A percentile compares a stretch with the other conserved stretches of the same genome.
phyloP scores from a whole-genome alignment of 2,888 invertebrate species.

The Augiades crinisus region DNA sequence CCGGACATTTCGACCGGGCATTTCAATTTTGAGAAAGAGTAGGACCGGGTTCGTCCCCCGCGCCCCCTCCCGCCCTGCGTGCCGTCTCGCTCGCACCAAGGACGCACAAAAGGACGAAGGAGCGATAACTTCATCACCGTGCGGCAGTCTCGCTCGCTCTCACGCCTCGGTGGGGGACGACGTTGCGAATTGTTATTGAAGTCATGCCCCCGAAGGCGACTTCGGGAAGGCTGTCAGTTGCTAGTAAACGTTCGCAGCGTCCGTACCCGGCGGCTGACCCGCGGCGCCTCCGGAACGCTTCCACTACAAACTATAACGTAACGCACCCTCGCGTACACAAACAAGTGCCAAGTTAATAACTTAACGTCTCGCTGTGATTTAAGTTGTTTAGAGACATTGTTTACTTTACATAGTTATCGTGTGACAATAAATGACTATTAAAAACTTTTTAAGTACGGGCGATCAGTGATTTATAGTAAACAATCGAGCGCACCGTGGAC shows the following conservation, averaged over 20 bases:
- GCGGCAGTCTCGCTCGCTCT: conserved; percentile 74
- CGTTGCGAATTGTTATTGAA: conserved; percentile 82
- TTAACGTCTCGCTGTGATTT: conserved; percentile 55
- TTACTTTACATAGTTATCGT: conserved; percentile 31
- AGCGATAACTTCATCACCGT: conserved; percentile 81
- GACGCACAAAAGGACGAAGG: conserved; percentile 82
- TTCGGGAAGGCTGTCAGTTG: conserved; percentile 81
- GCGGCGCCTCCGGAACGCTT: conserved; percentile 56
- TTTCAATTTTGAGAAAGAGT: conserved; percentile 83
- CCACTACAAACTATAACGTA: conserved; percentile 54
- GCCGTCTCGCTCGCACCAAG: conserved; percentile 72
- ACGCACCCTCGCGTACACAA: conserved; percentile 52
- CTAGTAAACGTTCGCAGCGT: conserved; percentile 77
- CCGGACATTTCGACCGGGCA: conserved; percentile 83
- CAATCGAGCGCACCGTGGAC: conserved; percentile 24
- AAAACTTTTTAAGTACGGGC: conserved; percentile 48
- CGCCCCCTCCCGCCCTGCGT: conserved; percentile 48
- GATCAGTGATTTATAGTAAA: conserved; percentile 34
- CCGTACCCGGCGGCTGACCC: conserved; percentile 66
- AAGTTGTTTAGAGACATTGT: conserved; percentile 42
- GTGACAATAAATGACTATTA: conserved; percentile 49
- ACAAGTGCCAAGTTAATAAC: conserved; percentile 61
- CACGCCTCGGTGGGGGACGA: conserved; percentile 78
- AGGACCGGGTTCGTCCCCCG: conserved; percentile 70
- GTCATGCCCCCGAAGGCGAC: conserved; percentile 82